Percentiles rank a stretch among this genome's conserved stretches.
Evolutionary conservation across 2,888 invertebrate species (phyloP).

Genomic region (Cantharis lateralis): DNA sequence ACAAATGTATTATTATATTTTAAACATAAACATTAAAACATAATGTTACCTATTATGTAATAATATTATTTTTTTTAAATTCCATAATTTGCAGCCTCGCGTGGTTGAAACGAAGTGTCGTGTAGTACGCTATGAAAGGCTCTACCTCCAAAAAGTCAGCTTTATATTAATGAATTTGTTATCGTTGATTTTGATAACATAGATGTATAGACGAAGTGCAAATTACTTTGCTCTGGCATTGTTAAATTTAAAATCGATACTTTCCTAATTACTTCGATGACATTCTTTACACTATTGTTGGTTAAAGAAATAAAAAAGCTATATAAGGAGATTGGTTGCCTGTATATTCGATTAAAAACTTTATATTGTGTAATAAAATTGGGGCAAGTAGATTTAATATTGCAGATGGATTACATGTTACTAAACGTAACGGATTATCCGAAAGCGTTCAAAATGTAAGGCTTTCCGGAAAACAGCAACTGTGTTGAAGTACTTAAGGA

Average conservation of each 20-base stretch:
- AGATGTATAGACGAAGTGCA: too few species aligned
- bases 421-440: neutral
- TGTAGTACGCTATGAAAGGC: too few species aligned
- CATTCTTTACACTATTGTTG: neutral
- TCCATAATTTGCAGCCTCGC: too few species aligned
- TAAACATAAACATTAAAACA: too few species aligned
- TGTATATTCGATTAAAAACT: neutral
- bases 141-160: too few species aligned
- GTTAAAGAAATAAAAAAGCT: neutral
- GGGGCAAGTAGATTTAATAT: neutral
- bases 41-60: too few species aligned
- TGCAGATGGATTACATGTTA: neutral
- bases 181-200: too few species aligned
- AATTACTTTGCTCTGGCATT: neutral
- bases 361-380: neutral
- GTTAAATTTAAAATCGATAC: neutral
- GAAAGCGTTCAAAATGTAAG: neutral
- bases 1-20: too few species aligned
- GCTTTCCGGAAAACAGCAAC: neutral
- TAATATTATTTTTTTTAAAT: too few species aligned
- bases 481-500: neutral
- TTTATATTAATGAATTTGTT: too few species aligned
- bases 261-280: neutral
- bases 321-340: neutral
- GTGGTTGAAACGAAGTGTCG: too few species aligned